Conservation (phyloP, 2,113 vertebrate species). For the Tricholaema leucomelas region DNA sequence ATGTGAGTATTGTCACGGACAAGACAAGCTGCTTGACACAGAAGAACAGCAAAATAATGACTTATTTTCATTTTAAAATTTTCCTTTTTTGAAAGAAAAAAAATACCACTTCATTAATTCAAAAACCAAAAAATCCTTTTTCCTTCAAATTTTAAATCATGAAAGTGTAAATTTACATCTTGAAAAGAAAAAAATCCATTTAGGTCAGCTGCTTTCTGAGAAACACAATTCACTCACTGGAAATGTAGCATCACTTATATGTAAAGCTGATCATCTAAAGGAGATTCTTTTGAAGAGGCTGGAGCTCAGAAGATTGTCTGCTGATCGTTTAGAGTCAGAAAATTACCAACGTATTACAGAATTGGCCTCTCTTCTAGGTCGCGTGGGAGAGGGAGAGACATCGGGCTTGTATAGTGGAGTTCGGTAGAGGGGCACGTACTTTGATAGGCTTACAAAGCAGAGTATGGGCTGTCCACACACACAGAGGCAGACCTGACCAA, state of each 20-base stretch:
- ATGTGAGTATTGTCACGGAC: neutral
- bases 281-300: neutral
- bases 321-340: neutral
- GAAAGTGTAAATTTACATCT: too few relatives aligned
- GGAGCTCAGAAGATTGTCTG: neutral
- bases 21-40: neutral
- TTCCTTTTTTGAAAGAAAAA: neutral
- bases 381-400: too few relatives aligned
- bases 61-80: neutral
- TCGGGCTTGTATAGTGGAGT: too few relatives aligned
- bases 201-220: neutral
- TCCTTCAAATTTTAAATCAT: too few relatives aligned
- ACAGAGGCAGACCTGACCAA: too few relatives aligned
- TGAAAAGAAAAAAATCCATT: neutral
- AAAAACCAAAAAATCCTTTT: neutral
- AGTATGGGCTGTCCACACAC: too few relatives aligned
- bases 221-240: neutral
- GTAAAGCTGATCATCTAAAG: neutral
- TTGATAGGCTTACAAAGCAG: too few relatives aligned
- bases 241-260: neutral
- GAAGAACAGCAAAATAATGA: neutral
- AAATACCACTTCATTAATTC: neutral
- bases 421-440: too few relatives aligned
- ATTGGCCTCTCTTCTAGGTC: too few relatives aligned
- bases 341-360: neutral